Conservation (phyloP, 2,888 invertebrate species). For the Agonum fuliginosum region DNA sequence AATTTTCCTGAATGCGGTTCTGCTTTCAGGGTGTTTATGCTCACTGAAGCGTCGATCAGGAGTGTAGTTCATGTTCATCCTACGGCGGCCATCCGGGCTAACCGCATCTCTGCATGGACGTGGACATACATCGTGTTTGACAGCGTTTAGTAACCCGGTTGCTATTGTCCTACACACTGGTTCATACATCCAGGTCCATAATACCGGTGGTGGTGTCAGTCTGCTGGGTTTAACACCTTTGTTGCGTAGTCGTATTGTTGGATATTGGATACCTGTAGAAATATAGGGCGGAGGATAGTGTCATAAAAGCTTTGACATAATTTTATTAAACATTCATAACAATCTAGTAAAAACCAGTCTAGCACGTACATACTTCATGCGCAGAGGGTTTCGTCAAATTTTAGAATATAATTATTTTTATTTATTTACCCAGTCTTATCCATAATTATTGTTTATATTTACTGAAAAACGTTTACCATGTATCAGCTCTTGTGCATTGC, state of each 20-base stretch:
- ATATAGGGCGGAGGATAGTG: too few relatives aligned
- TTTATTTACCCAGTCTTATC: too few relatives aligned
- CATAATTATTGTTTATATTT: too few relatives aligned
- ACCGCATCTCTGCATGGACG: constrained; percentile 22
- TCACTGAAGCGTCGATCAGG: constrained; percentile 29
- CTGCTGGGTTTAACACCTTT: neutral
- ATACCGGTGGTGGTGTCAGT: neutral
- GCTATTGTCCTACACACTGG: constrained; percentile 39
- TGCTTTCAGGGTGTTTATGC: constrained; percentile 21
- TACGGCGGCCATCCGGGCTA: constrained; percentile 15
- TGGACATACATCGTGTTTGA: constrained; percentile 55
- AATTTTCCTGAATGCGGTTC: constrained; percentile 7
- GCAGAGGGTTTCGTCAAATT: too few relatives aligned
- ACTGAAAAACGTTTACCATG: too few relatives aligned
- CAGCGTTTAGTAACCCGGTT: constrained; percentile 55
- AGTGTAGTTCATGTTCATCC: neutral
- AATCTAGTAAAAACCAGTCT: too few relatives aligned
- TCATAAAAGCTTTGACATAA: too few relatives aligned
- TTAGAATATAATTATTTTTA: too few relatives aligned
- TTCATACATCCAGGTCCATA: constrained; percentile 56
- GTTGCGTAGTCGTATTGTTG: constrained; percentile 14
- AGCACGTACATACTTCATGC: too few relatives aligned
- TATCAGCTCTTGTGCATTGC: too few relatives aligned
- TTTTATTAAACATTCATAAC: too few relatives aligned
- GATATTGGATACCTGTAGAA: too few relatives aligned